A percentile compares a stretch with the other conserved stretches of the same genome.
Conservation (phyloP, 1,140 invertebrate species). For the Drosophila triauraria region DNA sequence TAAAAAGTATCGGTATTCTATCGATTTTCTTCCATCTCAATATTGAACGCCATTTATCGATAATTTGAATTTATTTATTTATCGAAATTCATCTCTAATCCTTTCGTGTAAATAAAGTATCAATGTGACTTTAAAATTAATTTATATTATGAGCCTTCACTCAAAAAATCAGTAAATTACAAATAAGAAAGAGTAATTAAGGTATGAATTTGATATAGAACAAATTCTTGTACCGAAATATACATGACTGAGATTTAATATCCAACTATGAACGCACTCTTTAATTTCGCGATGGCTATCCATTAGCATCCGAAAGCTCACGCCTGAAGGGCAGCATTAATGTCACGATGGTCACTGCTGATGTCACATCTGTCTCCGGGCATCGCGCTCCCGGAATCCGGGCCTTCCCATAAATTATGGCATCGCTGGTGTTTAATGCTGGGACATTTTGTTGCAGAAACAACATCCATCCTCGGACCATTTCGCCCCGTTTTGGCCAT, state of each 20-base stretch:
- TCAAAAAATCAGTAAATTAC: too few species aligned
- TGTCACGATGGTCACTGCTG: conserved; percentile 52
- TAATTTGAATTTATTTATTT: too few species aligned
- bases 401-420: conserved; percentile 70
- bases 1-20: too few species aligned
- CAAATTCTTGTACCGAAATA: too few species aligned
- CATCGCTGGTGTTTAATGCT: conserved; percentile 64
- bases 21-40: too few species aligned
- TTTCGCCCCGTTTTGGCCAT: conserved; percentile 22
- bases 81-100: too few species aligned
- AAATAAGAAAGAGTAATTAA: too few species aligned
- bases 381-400: conserved; percentile 44
- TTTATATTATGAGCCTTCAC: neutral
- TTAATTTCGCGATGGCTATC: conserved; percentile 18
- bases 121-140: too few species aligned
- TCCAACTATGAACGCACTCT: neutral
- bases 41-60: too few species aligned
- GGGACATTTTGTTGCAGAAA: conserved; percentile 60
- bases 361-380: conserved; percentile 74
- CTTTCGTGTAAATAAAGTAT: neutral
- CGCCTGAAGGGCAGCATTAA: conserved; percentile 36
- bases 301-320: conserved; percentile 25
- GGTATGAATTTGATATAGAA: too few species aligned
- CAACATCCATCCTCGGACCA: conserved; percentile 1
- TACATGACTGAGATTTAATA: neutral